Evolutionary conservation across 1,140 invertebrate genomes (phyloP).

Genomic region (Teleopsis dalmanni): DNA sequence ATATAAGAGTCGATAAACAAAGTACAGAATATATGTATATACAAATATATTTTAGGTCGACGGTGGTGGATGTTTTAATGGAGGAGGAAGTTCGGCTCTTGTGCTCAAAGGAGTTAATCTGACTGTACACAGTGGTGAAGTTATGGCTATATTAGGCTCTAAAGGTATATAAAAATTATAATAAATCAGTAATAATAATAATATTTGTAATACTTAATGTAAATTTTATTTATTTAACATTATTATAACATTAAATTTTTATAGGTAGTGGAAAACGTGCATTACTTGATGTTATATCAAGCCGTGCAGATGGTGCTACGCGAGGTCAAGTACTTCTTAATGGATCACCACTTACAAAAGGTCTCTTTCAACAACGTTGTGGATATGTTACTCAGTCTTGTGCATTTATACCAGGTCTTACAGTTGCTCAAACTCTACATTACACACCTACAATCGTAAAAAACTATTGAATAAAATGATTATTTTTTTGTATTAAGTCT

Average conservation of each 20-base stretch:
- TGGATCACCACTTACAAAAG: slow-evolving; percentile 68
- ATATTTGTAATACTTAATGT: neutral
- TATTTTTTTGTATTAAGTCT: neutral
- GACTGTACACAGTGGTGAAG: slow-evolving; percentile 81
- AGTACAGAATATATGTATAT: too few species aligned
- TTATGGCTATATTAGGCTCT: slow-evolving; percentile 83
- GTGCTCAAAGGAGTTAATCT: slow-evolving; percentile 87
- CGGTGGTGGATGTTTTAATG: slow-evolving; percentile 68
- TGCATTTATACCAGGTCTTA: slow-evolving; percentile 73
- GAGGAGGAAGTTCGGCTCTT: slow-evolving; percentile 68
- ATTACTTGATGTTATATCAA: slow-evolving; percentile 80
- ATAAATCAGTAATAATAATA: neutral
- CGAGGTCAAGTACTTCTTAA: slow-evolving; percentile 81
- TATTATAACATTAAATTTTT: slow-evolving; percentile 6
- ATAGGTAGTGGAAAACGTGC: slow-evolving; percentile 82
- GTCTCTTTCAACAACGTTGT: slow-evolving; percentile 75
- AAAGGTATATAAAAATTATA: slow-evolving; percentile 56
- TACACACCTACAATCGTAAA: slow-evolving; percentile 69
- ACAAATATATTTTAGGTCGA: slow-evolving; percentile 75
- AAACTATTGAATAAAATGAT: too few species aligned
- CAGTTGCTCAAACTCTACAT: slow-evolving; percentile 74
- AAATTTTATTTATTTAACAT: neutral
- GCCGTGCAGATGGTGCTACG: slow-evolving; percentile 62
- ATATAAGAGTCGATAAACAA: too few species aligned
- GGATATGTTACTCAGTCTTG: slow-evolving; percentile 78